These are phyloP conservation scores for Antechinus flavipes DNA, from an alignment of 2,113 vertebrate genomes.

Conservation along the genomic window DNA sequence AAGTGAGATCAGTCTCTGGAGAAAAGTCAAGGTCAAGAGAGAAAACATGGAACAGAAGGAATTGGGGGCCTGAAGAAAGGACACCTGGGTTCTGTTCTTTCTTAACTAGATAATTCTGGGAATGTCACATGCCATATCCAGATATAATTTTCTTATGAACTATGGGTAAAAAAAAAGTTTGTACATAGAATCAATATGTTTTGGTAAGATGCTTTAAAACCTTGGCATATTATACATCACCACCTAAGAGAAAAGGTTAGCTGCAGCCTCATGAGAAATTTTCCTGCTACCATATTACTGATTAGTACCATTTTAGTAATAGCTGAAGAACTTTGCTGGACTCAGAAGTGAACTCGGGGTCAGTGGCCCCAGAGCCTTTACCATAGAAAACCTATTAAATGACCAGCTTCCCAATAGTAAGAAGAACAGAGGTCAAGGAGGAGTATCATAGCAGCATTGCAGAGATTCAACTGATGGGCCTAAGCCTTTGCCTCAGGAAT, in stretches of 20 bases:
- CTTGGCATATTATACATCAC: not conserved
- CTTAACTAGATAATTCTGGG: not conserved
- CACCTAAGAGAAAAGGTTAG: conserved; percentile 38
- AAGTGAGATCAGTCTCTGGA: not conserved
- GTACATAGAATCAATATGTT: not conserved
- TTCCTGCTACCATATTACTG: not conserved
- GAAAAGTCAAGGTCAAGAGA: not conserved
- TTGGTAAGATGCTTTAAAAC: not conserved
- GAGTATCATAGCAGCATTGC: accelerated
- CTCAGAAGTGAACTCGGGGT: not conserved
- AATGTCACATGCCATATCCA: not conserved
- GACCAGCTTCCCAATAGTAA: not conserved
- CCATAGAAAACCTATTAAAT: not conserved
- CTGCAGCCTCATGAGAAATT: conserved; percentile 2
- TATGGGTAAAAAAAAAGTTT: not conserved
- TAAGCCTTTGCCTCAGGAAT: not conserved
- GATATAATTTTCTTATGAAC: not conserved
- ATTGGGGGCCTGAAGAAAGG: not conserved
- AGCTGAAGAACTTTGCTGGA: not conserved
- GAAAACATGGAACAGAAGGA: not conserved
- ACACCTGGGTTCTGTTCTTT: not conserved
- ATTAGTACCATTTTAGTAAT: conserved; percentile 2
- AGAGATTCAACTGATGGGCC: not conserved
- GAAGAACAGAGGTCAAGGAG: not conserved
- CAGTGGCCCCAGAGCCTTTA: not conserved